phyloP scores from a whole-genome alignment of 2,113 vertebrate genomes.

The Rhipidura dahli region DNA sequence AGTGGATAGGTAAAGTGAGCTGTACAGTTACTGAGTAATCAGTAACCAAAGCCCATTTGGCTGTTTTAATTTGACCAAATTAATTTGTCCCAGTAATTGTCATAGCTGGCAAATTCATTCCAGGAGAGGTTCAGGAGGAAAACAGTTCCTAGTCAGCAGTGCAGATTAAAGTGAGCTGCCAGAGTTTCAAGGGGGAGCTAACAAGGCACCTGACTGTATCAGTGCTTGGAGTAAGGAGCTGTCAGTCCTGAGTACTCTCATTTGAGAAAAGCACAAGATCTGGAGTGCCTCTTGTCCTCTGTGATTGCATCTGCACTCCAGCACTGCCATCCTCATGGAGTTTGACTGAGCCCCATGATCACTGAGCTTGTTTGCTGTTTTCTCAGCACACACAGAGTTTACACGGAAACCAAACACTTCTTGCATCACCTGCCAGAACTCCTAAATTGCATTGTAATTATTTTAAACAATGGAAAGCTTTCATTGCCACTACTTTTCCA shows the following conservation, averaged over 20 bases:
- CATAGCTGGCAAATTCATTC: neutral
- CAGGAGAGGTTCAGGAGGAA: neutral
- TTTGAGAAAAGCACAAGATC: constrained; percentile 19
- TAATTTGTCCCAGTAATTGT: neutral
- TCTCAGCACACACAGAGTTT: neutral
- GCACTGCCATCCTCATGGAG: neutral
- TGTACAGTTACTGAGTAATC: neutral
- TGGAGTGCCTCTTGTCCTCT: constrained; percentile 51
- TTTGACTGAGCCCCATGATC: neutral
- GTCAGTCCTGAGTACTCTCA: constrained; percentile 14
- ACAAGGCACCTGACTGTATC: neutral
- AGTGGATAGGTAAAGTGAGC: neutral
- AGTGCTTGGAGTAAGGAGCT: neutral
- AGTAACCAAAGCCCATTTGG: neutral
- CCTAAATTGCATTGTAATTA: neutral
- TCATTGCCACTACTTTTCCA: neutral
- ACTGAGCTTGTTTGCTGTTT: neutral
- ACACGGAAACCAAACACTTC: neutral
- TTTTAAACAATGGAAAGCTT: neutral
- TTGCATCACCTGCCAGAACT: neutral
- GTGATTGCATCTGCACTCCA: constrained; percentile 45
- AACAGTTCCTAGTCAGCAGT: neutral
- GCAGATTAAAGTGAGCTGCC: neutral
- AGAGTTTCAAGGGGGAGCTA: neutral
- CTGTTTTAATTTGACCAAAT: neutral